These are phyloP conservation scores for Pseudochirops cupreus DNA, from an alignment of 2,797 vertebrate species.

Conservation along the genomic window DNA sequence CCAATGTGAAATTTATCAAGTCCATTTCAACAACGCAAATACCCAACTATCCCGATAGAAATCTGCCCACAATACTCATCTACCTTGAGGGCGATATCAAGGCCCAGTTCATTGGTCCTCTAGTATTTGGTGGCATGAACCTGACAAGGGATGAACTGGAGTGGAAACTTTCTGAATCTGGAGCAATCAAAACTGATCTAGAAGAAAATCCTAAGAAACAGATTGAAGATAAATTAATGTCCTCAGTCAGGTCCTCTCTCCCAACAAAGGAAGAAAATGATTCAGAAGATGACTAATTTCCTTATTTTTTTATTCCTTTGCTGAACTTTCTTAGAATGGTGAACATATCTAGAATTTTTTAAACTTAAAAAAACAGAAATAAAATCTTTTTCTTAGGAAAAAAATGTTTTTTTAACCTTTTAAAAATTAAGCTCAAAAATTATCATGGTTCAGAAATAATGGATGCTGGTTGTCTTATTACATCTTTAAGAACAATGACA, in stretches of 20 bases:
- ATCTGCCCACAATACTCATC: conserved; percentile 96
- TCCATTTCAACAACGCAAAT: conserved; percentile 99
- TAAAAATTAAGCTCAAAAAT: conserved; percentile 59
- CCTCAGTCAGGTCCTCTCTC: conserved; percentile 89
- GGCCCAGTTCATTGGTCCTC: conserved; percentile 96
- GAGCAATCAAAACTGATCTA: conserved; percentile 95
- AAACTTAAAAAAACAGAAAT: conserved; percentile 10
- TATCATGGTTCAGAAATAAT: conserved; percentile 49
- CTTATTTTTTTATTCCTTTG: fast-evolving
- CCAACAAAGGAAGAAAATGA: conserved; percentile 86
- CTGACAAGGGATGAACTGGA: conserved; percentile 95
- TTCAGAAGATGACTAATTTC: conserved; percentile 91
- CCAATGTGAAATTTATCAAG: conserved; percentile 96
- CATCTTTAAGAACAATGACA: conserved; percentile 51
- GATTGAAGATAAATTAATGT: conserved; percentile 93
- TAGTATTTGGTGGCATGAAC: conserved; percentile 98
- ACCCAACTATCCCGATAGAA: conserved; percentile 97
- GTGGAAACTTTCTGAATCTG: conserved; percentile 94
- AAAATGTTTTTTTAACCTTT: conserved; percentile 52
- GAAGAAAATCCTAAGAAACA: conserved; percentile 95
- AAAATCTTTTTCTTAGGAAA: neutral
- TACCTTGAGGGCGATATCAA: conserved; percentile 95
- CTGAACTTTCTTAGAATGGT: neutral
- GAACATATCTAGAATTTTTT: conserved; percentile 12
- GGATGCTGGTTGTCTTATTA: conserved; percentile 36